Percentiles rank a stretch among this genome's conserved stretches.
Conservation (phyloP, 2,888 invertebrate genomes). For the Smittia sp. region DNA sequence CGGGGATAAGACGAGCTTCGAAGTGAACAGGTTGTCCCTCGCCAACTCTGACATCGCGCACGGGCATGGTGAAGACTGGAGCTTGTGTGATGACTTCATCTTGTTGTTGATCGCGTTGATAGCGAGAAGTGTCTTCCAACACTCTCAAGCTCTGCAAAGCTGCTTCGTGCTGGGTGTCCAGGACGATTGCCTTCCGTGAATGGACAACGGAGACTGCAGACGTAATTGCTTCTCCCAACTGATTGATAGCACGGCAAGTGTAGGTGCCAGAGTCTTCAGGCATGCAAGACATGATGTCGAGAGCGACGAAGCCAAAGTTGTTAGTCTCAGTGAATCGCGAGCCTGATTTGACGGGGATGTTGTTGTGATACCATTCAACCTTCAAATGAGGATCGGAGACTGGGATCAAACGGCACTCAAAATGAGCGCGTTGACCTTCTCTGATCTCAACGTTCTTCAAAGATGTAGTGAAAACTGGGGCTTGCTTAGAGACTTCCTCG, state of each 20-base stretch:
- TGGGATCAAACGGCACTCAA: slow-evolving; percentile 90
- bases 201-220: slow-evolving; percentile 83
- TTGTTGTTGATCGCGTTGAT: slow-evolving; percentile 68
- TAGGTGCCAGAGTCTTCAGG: slow-evolving; percentile 97
- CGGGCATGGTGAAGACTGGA: slow-evolving; percentile 88
- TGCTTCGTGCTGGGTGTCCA: slow-evolving; percentile 85
- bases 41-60: slow-evolving; percentile 78
- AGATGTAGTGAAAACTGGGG: slow-evolving; percentile 90
- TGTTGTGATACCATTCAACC: slow-evolving; percentile 95
- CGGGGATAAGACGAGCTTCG: slow-evolving; percentile 89
- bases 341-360: slow-evolving; percentile 83
- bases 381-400: slow-evolving; percentile 91
- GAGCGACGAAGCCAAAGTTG: slow-evolving; percentile 95
- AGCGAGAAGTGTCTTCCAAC: slow-evolving; percentile 74
- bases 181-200: slow-evolving; percentile 79
- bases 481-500: slow-evolving; percentile 84
- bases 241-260: slow-evolving; percentile 89
- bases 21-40: slow-evolving; percentile 93
- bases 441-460: slow-evolving; percentile 88
- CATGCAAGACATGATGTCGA: slow-evolving; percentile 93
- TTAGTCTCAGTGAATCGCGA: slow-evolving; percentile 94
- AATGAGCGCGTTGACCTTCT: slow-evolving; percentile 92
- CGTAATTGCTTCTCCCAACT: slow-evolving; percentile 88
- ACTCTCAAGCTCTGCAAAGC: slow-evolving; percentile 77
- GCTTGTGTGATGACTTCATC: slow-evolving; percentile 83